These are phyloP conservation scores for Pangasius macronema DNA, from an alignment of 2,797 vertebrate genomes.

Conservation along the genomic window DNA sequence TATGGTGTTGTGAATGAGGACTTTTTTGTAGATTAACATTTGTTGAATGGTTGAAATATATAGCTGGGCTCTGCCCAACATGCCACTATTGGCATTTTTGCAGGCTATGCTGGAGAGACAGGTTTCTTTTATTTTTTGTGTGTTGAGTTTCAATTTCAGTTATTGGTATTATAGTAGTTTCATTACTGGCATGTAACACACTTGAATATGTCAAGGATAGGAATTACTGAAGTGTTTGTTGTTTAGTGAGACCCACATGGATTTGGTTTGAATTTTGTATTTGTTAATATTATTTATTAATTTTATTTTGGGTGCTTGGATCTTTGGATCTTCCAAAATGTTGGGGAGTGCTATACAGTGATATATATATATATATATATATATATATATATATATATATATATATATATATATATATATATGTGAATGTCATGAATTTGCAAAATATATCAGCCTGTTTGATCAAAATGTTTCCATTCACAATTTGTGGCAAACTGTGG, in stretches of 20 bases:
- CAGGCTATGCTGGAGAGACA: not conserved
- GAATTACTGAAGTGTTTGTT: not conserved
- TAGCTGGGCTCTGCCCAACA: not conserved
- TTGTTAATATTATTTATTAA: not conserved
- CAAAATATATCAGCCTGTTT: not conserved
- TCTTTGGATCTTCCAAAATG: no score
- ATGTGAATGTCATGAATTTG: not conserved
- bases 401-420: no score
- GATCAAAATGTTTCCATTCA: not conserved
- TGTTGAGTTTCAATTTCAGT: not conserved
- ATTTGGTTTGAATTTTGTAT: not conserved
- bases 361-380: no score
- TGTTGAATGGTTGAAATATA: not conserved
- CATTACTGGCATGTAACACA: not conserved
- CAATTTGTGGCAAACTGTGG: not conserved
- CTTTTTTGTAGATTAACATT: not conserved
- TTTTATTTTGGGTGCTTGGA: not conserved
- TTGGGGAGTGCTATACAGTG: not conserved
- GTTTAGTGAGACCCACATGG: not conserved
- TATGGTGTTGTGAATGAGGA: not conserved
- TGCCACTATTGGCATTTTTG: not conserved
- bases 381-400: no score
- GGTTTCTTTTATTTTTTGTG: no score
- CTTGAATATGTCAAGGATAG: not conserved
- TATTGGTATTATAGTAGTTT: not conserved